Percentiles rank a stretch among this genome's conserved stretches.
Evolutionary conservation across 2,888 invertebrate species (phyloP).

Genomic region (Tholera decimalis): DNA sequence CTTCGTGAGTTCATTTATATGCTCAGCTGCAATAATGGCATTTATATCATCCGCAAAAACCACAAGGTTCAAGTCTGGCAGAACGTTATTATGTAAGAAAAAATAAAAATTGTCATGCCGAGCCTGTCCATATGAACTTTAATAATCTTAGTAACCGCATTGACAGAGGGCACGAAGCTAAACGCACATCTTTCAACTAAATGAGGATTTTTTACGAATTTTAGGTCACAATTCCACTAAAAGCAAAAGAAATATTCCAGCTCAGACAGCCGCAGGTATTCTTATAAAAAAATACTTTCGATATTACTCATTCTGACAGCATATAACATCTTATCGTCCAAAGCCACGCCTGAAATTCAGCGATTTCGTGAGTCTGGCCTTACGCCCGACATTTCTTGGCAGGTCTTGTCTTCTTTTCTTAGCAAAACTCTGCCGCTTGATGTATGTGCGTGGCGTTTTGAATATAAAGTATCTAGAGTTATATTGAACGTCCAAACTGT

Average conservation of each 20-base stretch:
- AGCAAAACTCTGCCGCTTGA: slow-evolving; percentile 9
- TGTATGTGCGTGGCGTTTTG: slow-evolving; percentile 10
- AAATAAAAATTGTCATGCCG: neutral
- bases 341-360: slow-evolving; percentile 29
- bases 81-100: too few relatives aligned
- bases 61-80: too few relatives aligned
- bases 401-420: slow-evolving; percentile 33
- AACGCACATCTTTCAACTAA: neutral
- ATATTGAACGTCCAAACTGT: too few relatives aligned
- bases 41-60: too few relatives aligned
- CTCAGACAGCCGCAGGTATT: neutral
- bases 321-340: slow-evolving; percentile 31
- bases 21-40: too few relatives aligned
- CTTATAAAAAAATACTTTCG: slow-evolving; percentile 24
- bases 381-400: slow-evolving; percentile 63
- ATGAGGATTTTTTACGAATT: neutral
- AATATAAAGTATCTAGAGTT: slow-evolving; percentile 22
- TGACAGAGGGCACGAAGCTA: neutral
- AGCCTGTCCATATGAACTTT: neutral
- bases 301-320: slow-evolving; percentile 36
- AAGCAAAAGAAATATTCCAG: neutral
- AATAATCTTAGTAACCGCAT: neutral
- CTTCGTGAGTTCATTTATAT: too few relatives aligned
- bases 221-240: slow-evolving; percentile 1
- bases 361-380: slow-evolving; percentile 50